Base-by-base conservation (phyloP, 2,888 invertebrate species). In the Exephanes ischioxanthus region DNA sequence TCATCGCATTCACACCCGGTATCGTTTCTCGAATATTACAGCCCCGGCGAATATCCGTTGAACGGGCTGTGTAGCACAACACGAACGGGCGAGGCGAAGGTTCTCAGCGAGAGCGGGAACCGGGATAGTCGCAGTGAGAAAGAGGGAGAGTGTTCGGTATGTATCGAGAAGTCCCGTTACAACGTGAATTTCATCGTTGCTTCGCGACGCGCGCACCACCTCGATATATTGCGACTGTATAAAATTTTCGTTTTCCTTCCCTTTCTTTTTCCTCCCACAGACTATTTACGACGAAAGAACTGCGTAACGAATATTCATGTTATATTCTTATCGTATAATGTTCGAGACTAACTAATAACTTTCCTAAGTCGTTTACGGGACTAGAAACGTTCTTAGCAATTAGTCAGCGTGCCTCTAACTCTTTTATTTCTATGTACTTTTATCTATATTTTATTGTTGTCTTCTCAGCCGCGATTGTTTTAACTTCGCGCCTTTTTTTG, bases 161-260 rank as follows among this genome's bases (percentile, higher is more conserved):
- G 58, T 58, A 68, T 45, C 45, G 22, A 48, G 45, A 48, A 26
- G 76, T 77, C 41, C 77, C 77, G 77, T 77, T 77, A 77, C 68
- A 37, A 37, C 53, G 53, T 26, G 22, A 68, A 68, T 55, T 55
- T 77, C 77, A 26, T 77, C 55, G 67, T 55, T 9, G 68, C 67
- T 45, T 11, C 41, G 3, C 67, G 37, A 26, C 37, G 26, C 55
- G 22, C 41, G 41, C 67, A 55, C 67, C 19, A 22, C 61, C n/a
- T 66, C 66, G 66, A 66, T 16, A 30, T 5, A 11, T 2, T 1
- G 19, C 45, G 45, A 6, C 22, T 22, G 48, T 37, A 58, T 3
- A 19, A 51, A 48, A 3, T 51, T 70, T 4, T 48, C 45, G 45
- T 48, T 48, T 48, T 11, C 11, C 2, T 41, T 11, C 1, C 0